phyloP scores from a whole-genome alignment of 2,113 vertebrate species.

The Nanorana parkeri region DNA sequence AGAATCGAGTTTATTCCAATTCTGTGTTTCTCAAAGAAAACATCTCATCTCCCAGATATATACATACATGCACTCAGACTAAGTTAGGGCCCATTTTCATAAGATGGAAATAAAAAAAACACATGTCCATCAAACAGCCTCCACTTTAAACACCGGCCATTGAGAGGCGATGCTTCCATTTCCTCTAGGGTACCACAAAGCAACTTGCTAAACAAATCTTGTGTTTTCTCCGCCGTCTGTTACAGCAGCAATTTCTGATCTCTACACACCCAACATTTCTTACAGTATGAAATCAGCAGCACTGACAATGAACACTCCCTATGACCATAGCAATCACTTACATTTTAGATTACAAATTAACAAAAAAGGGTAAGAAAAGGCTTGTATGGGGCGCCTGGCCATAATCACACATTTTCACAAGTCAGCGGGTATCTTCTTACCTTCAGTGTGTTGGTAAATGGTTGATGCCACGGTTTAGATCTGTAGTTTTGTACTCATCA shows the following conservation, averaged over 20 bases:
- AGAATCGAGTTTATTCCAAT: no score
- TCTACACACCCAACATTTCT: background rate
- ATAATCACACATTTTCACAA: conserved; percentile 14
- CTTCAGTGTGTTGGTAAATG: conserved; percentile 33
- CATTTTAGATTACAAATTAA: background rate
- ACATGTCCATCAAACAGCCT: background rate
- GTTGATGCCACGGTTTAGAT: conserved; percentile 20
- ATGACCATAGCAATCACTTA: background rate
- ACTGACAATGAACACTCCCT: background rate
- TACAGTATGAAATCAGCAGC: background rate
- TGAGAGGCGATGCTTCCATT: background rate
- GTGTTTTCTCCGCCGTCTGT: background rate
- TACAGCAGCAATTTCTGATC: background rate
- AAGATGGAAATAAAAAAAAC: background rate
- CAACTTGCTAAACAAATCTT: background rate
- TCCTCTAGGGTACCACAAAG: background rate
- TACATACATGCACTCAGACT: no score
- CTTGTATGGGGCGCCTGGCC: background rate
- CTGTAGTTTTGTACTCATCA: conserved; percentile 36
- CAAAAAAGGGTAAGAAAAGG: background rate
- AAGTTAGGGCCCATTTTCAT: no score
- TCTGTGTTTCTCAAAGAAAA: no score
- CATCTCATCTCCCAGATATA: no score
- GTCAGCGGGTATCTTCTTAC: conserved; percentile 27
- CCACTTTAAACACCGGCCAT: background rate